Percentiles rank a stretch among this genome's conserved stretches.
phyloP scores from a whole-genome alignment of 1,140 invertebrate species.

The Acyrthosiphon pisum region DNA sequence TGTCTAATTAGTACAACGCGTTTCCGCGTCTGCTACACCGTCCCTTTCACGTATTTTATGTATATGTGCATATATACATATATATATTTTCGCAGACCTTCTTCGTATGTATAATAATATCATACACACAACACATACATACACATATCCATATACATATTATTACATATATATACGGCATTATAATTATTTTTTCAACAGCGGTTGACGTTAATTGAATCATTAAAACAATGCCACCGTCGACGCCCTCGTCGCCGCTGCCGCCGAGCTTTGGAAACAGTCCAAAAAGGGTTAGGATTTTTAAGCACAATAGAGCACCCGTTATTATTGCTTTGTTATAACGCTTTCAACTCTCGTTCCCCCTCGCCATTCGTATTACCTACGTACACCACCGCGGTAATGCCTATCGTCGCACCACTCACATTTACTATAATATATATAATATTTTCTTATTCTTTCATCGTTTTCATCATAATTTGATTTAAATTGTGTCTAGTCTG shows the following conservation, averaged over 20 bases:
- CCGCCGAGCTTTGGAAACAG: constrained; percentile 31
- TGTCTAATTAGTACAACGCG: constrained; percentile 25
- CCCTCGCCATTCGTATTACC: neutral
- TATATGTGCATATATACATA: neutral
- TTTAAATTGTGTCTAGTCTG: neutral
- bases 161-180: no score
- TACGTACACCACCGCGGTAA: neutral
- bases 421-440: neutral
- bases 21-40: neutral
- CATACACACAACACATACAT: neutral
- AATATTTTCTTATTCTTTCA: neutral
- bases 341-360: neutral
- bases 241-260: neutral
- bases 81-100: neutral
- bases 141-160: neutral
- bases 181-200: constrained; percentile 22
- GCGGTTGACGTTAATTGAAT: constrained; percentile 42
- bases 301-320: constrained; percentile 12
- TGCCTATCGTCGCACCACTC: neutral
- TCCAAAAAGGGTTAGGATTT: constrained; percentile 23
- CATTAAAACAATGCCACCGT: constrained; percentile 29
- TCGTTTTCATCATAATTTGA: neutral
- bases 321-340: constrained; percentile 41
- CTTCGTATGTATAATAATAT: neutral
- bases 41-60: neutral